phyloP scores from a whole-genome alignment of 2,113 vertebrate species.

The Peromyscus polionotus region DNA sequence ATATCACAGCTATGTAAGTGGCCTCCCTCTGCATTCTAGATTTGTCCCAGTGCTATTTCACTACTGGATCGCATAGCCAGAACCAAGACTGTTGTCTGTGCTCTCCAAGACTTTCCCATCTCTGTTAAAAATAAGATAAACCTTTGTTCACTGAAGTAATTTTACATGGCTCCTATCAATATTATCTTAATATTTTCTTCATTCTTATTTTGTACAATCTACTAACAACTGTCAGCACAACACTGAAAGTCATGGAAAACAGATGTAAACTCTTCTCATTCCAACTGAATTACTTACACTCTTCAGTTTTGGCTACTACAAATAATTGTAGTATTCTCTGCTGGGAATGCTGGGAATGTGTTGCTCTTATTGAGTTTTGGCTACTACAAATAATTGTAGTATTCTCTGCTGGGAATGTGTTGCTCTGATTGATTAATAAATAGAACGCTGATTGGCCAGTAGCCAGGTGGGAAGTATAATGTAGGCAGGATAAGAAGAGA shows the following conservation, averaged over 20 bases:
- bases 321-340: background rate
- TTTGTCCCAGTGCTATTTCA: background rate
- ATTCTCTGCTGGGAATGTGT: background rate
- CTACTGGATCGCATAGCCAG: background rate
- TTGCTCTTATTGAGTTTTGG: background rate
- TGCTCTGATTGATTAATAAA: no score
- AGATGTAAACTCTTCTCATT: background rate
- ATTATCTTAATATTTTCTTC: background rate
- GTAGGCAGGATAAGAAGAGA: no score
- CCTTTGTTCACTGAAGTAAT: background rate
- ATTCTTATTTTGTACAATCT: background rate
- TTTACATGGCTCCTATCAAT: background rate
- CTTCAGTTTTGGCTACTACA: background rate
- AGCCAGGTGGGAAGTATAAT: no score
- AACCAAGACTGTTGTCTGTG: background rate
- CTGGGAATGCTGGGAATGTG: background rate
- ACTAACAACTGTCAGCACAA: background rate
- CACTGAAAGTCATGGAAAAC: background rate
- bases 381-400: background rate
- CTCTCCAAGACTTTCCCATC: background rate
- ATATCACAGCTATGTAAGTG: background rate
- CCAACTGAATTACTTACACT: background rate
- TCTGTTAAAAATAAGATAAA: background rate
- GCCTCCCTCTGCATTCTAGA: background rate
- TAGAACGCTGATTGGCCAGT: no score